Base-by-base conservation (phyloP, 2,888 invertebrate species). In the Torymus auratus region DNA sequence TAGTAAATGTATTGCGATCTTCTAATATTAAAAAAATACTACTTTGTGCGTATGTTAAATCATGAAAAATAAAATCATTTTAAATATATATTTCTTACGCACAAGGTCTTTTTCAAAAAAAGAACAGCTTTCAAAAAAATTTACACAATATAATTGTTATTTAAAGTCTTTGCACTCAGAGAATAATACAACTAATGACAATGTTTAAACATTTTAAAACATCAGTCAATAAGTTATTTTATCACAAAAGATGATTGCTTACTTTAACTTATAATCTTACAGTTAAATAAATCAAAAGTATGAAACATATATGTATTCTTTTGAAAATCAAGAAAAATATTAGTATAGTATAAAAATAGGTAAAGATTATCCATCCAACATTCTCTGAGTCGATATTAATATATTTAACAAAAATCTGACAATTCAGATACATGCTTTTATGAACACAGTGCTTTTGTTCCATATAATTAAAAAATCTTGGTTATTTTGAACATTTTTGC, bases 1-100 rank as follows among this genome's bases (percentile, higher is more conserved):
- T 62, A 60, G 52, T 64, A 58, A 55, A n/a, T 72, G 52, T 65
- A 62, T 58, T 70, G 50, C 7, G 56, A 20, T 11, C 64, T 58
- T 70, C 62, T 78, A 64, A 15, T 71, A 70, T 65, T 65, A 64
- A 69, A 20, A 50, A 61, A 69, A 61, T 61, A 15, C 52, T 69
- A 68, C 64, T 77, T 77, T 70, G 56, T 70, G 77, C 62, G 60
- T 73, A 73, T 68, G 61, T 13, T 77, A 68, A 78, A 65, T 71
- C n/a, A 62, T 55, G 53, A 20, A 53, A 62, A 56, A 58, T 53
- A 13, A 67, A 23, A 52, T 71, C n/a, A 75, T 60, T 64, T 73
- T 64, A 64, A 56, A 67, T 56, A 61, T 61, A 71, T 64, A 72
- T 73, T 65, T 73, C 17, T 64, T 70, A 60, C 73, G 64, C 73